phyloP scores from a whole-genome alignment of 2,113 vertebrate species.

The Toxotes jaculatrix region DNA sequence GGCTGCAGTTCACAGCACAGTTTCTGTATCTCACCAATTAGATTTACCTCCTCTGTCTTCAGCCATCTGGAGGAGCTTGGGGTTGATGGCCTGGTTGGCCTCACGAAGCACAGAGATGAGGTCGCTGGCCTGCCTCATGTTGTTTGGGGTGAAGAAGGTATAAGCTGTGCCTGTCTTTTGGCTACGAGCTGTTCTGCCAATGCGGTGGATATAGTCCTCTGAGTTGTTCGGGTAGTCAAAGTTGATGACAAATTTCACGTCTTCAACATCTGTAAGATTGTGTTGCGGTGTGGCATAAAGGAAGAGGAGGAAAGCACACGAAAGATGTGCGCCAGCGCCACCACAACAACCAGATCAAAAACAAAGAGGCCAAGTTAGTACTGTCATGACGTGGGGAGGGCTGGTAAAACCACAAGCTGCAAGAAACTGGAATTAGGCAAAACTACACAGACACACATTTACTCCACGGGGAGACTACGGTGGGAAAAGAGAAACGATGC shows the following conservation, averaged over 20 bases:
- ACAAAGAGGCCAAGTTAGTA: slow-evolving; percentile 90
- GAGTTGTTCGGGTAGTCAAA: slow-evolving; percentile 99
- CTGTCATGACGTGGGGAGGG: slow-evolving; percentile 75
- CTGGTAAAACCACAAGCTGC: slow-evolving; percentile 78
- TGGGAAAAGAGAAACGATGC: slow-evolving; percentile 86
- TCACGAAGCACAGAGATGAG: slow-evolving; percentile 99
- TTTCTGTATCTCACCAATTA: slow-evolving; percentile 87
- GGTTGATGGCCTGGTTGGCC: slow-evolving; percentile 99
- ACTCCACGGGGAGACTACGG: slow-evolving; percentile 86
- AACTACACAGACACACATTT: slow-evolving; percentile 2
- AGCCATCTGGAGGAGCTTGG: slow-evolving; percentile 98
- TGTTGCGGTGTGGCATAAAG: slow-evolving; percentile 95
- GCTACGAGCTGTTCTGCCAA: slow-evolving; percentile 99
- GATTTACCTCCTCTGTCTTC: slow-evolving; percentile 99
- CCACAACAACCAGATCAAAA: slow-evolving; percentile 98
- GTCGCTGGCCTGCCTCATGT: slow-evolving; percentile 98
- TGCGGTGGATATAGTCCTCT: slow-evolving; percentile 99
- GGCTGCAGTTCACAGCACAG: slow-evolving; percentile 75
- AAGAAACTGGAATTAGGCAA: slow-evolving; percentile 87
- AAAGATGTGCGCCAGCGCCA: slow-evolving; percentile 87
- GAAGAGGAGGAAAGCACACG: slow-evolving; percentile 76
- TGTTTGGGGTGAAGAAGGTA: slow-evolving; percentile 99
- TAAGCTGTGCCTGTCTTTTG: slow-evolving; percentile 99
- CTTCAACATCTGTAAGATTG: slow-evolving; percentile 99
- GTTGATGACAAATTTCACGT: slow-evolving; percentile 99